Evolutionary conservation across 35 echinoderm and acorn worm species (phyloP).

Genomic region (Ptychodera flava): DNA sequence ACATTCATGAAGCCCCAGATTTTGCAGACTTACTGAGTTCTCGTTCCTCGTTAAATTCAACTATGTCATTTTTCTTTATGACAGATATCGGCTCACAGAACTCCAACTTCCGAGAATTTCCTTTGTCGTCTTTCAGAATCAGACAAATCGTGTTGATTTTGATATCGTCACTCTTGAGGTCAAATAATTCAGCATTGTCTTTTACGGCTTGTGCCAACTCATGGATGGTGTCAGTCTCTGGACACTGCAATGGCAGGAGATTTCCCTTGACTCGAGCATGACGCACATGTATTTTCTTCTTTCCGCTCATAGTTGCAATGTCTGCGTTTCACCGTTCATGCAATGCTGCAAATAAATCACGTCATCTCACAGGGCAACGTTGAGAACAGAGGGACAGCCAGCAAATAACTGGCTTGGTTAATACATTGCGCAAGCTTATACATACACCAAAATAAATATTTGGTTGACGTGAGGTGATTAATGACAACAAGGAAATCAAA

Average conservation of each 20-base stretch:
- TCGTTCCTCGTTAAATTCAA: too few relatives aligned
- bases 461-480: too few relatives aligned
- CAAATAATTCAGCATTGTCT: not conserved
- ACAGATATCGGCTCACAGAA: not conserved
- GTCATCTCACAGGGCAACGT: too few relatives aligned
- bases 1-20: too few relatives aligned
- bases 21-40: too few relatives aligned
- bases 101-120: not conserved
- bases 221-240: not conserved
- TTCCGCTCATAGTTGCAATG: not conserved
- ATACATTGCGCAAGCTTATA: too few relatives aligned
- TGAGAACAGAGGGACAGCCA: too few relatives aligned
- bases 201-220: not conserved
- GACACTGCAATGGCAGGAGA: not conserved
- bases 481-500: too few relatives aligned
- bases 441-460: too few relatives aligned
- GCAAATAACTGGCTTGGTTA: too few relatives aligned
- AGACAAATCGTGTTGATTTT: not conserved
- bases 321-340: too few relatives aligned
- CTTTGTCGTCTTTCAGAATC: not conserved
- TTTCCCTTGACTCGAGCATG: not conserved
- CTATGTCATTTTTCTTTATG: not conserved
- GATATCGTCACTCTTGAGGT: not conserved
- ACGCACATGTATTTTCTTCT: not conserved
- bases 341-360: too few relatives aligned